Base-by-base conservation (phyloP, 2,797 vertebrate species). In the Pangasius mekongensis region DNA sequence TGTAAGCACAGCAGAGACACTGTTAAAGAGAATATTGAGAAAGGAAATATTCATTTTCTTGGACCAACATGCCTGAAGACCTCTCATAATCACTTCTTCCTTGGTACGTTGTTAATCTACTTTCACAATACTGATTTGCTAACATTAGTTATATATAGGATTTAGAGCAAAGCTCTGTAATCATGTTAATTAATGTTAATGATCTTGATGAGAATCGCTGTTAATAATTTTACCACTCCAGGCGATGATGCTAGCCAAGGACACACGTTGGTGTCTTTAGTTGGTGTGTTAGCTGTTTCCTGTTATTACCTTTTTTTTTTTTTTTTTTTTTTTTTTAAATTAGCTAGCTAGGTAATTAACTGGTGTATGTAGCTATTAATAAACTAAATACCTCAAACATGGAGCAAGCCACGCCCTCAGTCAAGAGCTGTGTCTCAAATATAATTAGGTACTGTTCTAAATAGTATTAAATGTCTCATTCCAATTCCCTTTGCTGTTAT, bases 21-120 rank as follows among this genome's bases (percentile, higher is more conserved):
- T 27, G 13, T 60, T 47, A 5, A 5, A 60, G 3, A 24, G 7
- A 66, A 9, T 64, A 5, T 0, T 47, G 16, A 1, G 1, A 43
- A 10, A 58, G 54, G 54, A 39, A 66, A 20, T 33, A 66, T 10
- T 30, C 8, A 4, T 20, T 83, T 47, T 66, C 39, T 49, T 30
- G 81, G 60, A 24, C 60, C 60, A 83, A 49, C 39, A 66, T 83
- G 81, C 27, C 81, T 66, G 60, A 66, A n/a, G 58, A 66, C 13
- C 49, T 49, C 60, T 83, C 43, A 30, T 83, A 83, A 43, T 66
- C 16, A 30, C 60, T 20, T 83, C 62, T 64, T 49, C 39, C 81
- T 66, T 83, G 60, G 81, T 83, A 83, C 30, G 60, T 66, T 30
- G 39, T 60, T 43, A 0, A 60, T 66, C 24, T 64, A 43, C 24